phyloP scores from a whole-genome alignment of 2,888 invertebrate genomes.

The Drosophila percnosoma region DNA sequence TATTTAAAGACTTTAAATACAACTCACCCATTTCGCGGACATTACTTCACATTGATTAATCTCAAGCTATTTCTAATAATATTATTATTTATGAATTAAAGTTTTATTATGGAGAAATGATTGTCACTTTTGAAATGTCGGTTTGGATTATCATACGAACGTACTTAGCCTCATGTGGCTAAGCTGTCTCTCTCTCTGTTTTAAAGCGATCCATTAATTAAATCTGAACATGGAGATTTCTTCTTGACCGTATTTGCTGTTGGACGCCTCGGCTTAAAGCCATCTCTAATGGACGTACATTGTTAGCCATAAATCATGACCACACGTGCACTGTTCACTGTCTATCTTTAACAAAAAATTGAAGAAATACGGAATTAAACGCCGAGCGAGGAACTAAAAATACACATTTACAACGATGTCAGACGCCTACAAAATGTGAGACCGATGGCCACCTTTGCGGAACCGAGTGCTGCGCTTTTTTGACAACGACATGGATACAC shows the following conservation, averaged over 20 bases:
- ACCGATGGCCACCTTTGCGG: constrained; percentile 67
- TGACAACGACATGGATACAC: constrained; percentile 43
- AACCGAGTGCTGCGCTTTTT: constrained; percentile 53
- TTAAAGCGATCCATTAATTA: constrained; percentile 69
- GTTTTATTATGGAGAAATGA: not conserved
- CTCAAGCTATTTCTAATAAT: not conserved
- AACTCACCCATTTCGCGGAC: not conserved
- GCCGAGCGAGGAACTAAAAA: constrained; percentile 48
- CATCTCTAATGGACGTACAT: constrained; percentile 78
- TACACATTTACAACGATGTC: constrained; percentile 58
- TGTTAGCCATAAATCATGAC: constrained; percentile 75
- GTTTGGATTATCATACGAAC: constrained; percentile 12
- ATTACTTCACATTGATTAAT: not conserved
- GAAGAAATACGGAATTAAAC: constrained; percentile 65
- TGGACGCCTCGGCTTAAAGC: constrained; percentile 65
- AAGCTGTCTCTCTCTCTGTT: constrained; percentile 41
- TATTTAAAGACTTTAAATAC: not conserved
- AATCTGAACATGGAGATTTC: constrained; percentile 57
- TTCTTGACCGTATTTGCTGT: constrained; percentile 57
- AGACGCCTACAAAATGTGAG: constrained; percentile 73
- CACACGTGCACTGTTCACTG: constrained; percentile 58
- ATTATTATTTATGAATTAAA: not conserved
- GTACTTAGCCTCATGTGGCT: constrained; percentile 15
- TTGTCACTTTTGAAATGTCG: not conserved
- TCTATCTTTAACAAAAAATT: constrained; percentile 45